These are phyloP conservation scores for Mechanitis mazaeus DNA, from an alignment of 2,888 invertebrate species.

Conservation along the genomic window DNA sequence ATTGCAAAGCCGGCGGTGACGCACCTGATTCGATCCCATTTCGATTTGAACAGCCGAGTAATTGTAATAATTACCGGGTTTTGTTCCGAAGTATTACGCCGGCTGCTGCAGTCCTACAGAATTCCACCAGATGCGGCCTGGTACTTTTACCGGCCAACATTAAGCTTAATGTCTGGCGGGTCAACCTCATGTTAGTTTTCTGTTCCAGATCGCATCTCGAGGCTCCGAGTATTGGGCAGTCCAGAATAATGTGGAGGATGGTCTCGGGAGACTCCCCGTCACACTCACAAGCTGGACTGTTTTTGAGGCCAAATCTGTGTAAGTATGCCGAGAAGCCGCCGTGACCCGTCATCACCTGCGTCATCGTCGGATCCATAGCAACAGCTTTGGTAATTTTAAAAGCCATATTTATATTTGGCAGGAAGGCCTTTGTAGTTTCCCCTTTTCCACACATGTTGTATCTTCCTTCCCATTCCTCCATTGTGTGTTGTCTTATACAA, in stretches of 20 bases:
- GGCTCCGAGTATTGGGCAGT: slow-evolving; percentile 8
- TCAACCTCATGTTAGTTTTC: neutral
- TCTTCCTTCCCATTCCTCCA: neutral
- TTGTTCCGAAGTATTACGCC: too few relatives aligned
- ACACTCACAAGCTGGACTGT: slow-evolving; percentile 12
- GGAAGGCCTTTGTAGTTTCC: slow-evolving; percentile 8
- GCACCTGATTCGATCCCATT: too few relatives aligned
- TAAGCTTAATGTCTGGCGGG: neutral
- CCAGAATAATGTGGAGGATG: slow-evolving; percentile 9
- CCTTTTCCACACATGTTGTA: neutral
- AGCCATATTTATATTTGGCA: neutral
- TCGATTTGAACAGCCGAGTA: too few relatives aligned
- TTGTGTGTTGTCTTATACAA: neutral
- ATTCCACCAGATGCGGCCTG: neutral
- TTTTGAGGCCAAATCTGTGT: slow-evolving; percentile 7
- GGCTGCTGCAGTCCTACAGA: neutral
- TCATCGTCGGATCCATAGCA: slow-evolving; percentile 7
- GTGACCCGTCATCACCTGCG: slow-evolving; percentile 19
- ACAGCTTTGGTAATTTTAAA: slow-evolving; percentile 11
- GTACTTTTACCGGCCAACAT: neutral
- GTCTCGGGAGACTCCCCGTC: slow-evolving; percentile 5
- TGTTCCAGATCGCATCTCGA: slow-evolving; percentile 6
- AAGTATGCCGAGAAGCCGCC: slow-evolving; percentile 16
- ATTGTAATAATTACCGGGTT: too few relatives aligned
- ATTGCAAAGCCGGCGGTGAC: too few relatives aligned